Evolutionary conservation across 1,140 invertebrate species (phyloP).

Genomic region (Oscheius sp.): DNA sequence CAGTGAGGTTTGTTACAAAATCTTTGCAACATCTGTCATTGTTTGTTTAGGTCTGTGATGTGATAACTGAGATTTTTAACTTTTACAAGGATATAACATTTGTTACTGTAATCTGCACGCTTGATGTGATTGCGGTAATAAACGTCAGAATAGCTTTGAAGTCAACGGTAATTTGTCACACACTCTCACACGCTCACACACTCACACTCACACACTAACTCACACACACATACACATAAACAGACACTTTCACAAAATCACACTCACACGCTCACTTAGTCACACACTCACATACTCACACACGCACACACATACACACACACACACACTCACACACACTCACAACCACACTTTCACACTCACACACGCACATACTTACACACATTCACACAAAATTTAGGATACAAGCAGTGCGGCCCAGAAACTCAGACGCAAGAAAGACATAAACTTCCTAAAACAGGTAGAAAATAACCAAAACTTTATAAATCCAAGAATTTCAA

Average conservation of each 20-base stretch:
- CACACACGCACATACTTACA: too few species aligned
- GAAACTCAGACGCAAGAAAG: neutral
- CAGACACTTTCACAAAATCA: too few species aligned
- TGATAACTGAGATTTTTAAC: neutral
- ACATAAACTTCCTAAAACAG: neutral
- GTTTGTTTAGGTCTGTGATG: neutral
- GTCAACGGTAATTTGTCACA: neutral
- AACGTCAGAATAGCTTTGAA: neutral
- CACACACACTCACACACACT: too few species aligned
- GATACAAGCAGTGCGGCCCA: neutral
- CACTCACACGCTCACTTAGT: too few species aligned
- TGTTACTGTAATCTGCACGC: neutral
- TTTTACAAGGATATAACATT: neutral
- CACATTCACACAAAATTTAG: neutral
- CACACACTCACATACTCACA: too few species aligned
- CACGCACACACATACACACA: too few species aligned
- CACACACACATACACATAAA: too few species aligned
- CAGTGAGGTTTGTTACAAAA: neutral
- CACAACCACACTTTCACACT: too few species aligned
- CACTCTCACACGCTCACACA: too few species aligned
- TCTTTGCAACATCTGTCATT: neutral
- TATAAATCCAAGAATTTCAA: neutral
- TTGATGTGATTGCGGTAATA: neutral
- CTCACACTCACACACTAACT: too few species aligned
- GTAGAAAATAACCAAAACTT: neutral